Base-by-base conservation (phyloP, 2,113 vertebrate genomes). In the Phocoena phocoena region DNA sequence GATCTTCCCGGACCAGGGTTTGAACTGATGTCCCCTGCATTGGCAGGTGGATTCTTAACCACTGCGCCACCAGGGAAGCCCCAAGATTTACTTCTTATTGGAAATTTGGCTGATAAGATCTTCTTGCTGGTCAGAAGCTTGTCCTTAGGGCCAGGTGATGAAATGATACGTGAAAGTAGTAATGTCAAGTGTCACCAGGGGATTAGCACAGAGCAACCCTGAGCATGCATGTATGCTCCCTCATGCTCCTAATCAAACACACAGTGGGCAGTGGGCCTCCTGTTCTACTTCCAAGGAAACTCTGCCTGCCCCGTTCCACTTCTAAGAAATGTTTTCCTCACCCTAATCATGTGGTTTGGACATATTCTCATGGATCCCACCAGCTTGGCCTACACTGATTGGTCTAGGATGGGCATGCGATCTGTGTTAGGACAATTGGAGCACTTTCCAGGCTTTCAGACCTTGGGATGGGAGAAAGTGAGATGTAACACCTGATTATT, bases 261-360 rank as follows among this genome's bases (percentile, higher is more conserved):
- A 71, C 7, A 11, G 31, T 50, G 36, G 41, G 15, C 14, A 47
- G 5, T 50, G 15, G 26, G 53, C 5, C 25, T 88, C 65, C 93
- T 67, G 7, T 62, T 82, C 84, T 68, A 8, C 5, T 65, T 60
- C 23, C 38, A 50, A 14, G 47, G 8, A 86, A 89, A 62, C n/a
- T 79, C n/a, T 79, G 8, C 1, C 50, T 26, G 25, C 18, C 8
- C 9, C 8, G 31, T 53, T 82, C 10, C 26, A 58, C 36, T 86
- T 83, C n/a, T 93, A 97, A 76, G 76, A 65, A 84, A 92, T 2
- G 18, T 38, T 44, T 90, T 88, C 15, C 36, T 85, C 20, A 68
- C 3, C 4, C 5, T 96, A 85, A 58, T 60, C 17, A 41, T 41
- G 38, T 58, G 44, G 5, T 71, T 96, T 85, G 65, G 13, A 21